Base-by-base conservation (phyloP, 1,140 invertebrate genomes). In the Drosophila fuyamai region DNA sequence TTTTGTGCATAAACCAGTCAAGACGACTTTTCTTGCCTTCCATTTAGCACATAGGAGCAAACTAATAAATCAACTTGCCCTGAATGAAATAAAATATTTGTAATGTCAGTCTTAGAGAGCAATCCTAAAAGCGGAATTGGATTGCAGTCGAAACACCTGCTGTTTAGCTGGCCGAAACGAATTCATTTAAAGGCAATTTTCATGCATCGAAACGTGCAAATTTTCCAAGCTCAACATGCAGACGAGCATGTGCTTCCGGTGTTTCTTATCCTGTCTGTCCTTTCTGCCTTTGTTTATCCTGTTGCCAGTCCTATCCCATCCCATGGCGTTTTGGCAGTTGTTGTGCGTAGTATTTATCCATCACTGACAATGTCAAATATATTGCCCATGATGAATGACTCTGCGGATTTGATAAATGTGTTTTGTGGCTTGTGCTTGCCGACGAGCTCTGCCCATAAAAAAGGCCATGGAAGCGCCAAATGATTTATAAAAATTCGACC, bases 311-410 rank as follows among this genome's bases (percentile, higher is more conserved):
- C 51, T 32, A 14, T 23, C 27, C 32, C 47, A 27, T 16, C 46
- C 35, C 47, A 43, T 61, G 54, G 73, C 36, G 48, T 71, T 54
- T 57, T 70, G 59, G 46, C 59, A 60, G 74, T 77, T 23, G 76
- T 46, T 74, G 62, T 76, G 79, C 80, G 83, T 79, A 78, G 83
- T 89, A 88, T 88, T 88, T 88, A 88, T 88, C 83, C 83, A 88
- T 88, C 83, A 88, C 84, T 88, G 83, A 83, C 83, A 88, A 84
- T 88, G 83, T 88, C 83, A 88, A 88, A 88, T 88, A 88, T 88
- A 88, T 88, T 84, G 88, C 83, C 79, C 80, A 88, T 88, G 83
- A 88, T 88, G 83, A 88, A 88, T 88, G 83, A 89, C 83, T 89
- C 76, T 77, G 84, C 84, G 83, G 84, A 88, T 88, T 88, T 88